Evolutionary conservation across 2,113 vertebrate species (phyloP).

Genomic region (Spermophilus dauricus): DNA sequence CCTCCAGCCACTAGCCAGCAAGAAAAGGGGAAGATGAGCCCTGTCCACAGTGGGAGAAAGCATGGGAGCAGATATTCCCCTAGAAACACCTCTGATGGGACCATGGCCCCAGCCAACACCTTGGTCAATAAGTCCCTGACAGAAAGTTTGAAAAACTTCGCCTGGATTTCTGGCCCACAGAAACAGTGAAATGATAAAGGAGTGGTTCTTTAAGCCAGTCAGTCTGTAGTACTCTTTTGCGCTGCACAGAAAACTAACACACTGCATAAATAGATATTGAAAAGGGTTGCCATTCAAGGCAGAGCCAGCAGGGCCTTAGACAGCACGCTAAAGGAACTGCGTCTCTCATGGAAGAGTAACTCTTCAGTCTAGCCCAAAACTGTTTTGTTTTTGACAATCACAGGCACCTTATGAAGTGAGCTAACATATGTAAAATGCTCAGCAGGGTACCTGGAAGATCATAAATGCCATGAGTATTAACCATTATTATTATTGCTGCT

Average conservation of each 20-base stretch:
- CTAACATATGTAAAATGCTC: background rate
- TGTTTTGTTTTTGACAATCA: background rate
- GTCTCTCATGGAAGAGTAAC: background rate
- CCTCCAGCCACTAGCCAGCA: background rate
- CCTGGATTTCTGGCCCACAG: background rate
- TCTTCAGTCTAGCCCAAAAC: background rate
- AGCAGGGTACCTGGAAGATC: background rate
- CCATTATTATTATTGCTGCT: background rate
- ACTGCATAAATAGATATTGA: background rate
- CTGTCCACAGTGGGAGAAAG: background rate
- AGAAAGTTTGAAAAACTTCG: background rate
- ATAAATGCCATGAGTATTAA: background rate
- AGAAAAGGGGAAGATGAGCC: background rate
- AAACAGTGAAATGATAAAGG: background rate
- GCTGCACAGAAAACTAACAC: conserved; percentile 5
- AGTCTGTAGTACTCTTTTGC: background rate
- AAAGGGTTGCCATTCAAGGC: background rate
- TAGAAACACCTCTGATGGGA: background rate
- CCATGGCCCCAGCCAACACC: background rate
- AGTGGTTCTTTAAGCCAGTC: background rate
- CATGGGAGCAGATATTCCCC: background rate
- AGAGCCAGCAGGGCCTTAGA: background rate
- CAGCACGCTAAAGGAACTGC: background rate
- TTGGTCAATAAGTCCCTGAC: background rate
- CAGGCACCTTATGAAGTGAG: background rate